Evolutionary conservation across 1,140 invertebrate genomes (phyloP), one percentile per base, ranked within the genome.

Genomic region (Pseudomyrmex dendroicus): DNA sequence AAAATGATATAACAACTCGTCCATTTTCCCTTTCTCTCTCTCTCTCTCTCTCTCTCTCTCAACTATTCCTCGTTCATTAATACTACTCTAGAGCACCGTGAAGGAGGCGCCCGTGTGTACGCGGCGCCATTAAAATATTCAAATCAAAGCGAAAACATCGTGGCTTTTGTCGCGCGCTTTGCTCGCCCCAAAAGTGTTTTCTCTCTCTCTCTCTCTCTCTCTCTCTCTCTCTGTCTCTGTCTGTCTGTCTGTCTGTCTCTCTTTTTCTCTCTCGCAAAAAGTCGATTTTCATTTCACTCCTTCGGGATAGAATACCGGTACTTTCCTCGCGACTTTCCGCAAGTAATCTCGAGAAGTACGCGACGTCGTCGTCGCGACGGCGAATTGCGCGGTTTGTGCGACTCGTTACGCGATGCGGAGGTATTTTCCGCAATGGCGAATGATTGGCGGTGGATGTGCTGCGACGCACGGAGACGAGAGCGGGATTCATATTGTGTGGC

Each of bases 111-210:
- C 10, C 17, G 13, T 12, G 50, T 59, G n/a, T 22, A 68, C 20
- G 8, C 25, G 46, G 57, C 22, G 52, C 62, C 72, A 74, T 76
- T 83, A 83, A 78, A 78, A 68, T 78, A 78, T 78, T 78, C 52
- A 63, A 83, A 74, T 87, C 84, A 83, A 87, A 83, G 72, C 66
- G 13, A 72, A 35, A 35, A 35, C 15, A 35, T 57, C 56, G 46
- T 56, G 66, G 56, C 46, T 70, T 86, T 87, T 74, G 85, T 84
- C 35, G 63, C 63, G 25, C 67, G 46, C 35, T 63, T 54, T 20
- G n/a, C 5, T 48, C 20, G 35, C 35, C 35, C 7, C 35, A 35
- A 35, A 0, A 35, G 35, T 35, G 35, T 64, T 64, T 54, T 54
- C 44, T 4, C 46, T 20, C 61, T 56, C 7, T 46, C 20, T 22